phyloP scores from a whole-genome alignment of 1,140 invertebrate species.

The Manduca sexta region DNA sequence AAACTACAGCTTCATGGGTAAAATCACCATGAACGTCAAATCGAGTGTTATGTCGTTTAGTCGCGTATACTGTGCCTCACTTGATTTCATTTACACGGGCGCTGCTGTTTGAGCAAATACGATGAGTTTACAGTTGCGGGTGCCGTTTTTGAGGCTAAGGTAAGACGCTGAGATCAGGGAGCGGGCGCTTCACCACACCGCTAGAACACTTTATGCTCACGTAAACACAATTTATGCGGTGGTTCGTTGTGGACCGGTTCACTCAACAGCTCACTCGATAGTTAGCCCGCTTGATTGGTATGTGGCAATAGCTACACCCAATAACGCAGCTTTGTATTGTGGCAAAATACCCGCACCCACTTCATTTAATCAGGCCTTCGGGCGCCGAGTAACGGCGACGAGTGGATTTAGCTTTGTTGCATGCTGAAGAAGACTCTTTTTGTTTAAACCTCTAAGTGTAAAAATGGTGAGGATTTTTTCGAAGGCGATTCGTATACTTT shows the following conservation, averaged over 20 bases:
- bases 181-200: not conserved
- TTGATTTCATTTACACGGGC: too few species aligned
- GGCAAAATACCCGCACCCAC: conserved; percentile 1
- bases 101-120: too few species aligned
- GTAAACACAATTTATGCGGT: conserved; percentile 11
- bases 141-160: too few species aligned
- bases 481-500: too few species aligned
- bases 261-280: conserved; percentile 7
- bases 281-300: conserved; percentile 9
- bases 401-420: conserved; percentile 1
- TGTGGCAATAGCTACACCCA: conserved; percentile 5
- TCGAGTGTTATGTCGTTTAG: too few species aligned
- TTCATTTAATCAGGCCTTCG: conserved; percentile 8
- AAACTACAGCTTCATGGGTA: too few species aligned
- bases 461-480: too few species aligned
- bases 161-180: too few species aligned
- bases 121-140: too few species aligned
- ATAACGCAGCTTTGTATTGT: conserved; percentile 6
- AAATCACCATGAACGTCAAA: too few species aligned
- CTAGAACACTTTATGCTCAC: conserved; percentile 1
- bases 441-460: not conserved
- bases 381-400: not conserved
- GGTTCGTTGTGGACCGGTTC: conserved; percentile 1
- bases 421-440: not conserved
- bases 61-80: too few species aligned